These are phyloP conservation scores for Bryconaethiops microstoma DNA, from an alignment of 2,797 vertebrate species.

Conservation along the genomic window DNA sequence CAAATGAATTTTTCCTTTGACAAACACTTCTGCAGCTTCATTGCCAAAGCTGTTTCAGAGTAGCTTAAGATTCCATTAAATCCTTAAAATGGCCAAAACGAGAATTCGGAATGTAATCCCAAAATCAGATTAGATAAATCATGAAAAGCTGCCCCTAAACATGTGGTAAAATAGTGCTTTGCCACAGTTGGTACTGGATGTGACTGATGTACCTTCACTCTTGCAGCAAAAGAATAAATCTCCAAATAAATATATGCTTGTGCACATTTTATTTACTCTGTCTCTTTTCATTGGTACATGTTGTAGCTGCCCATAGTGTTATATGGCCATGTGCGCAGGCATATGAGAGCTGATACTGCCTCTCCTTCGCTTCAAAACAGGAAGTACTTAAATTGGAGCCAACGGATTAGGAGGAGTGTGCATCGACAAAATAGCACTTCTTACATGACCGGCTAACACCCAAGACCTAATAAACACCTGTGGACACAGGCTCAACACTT, in stretches of 20 bases:
- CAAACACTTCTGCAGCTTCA: no score
- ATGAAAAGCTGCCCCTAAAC: no score
- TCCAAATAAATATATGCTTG: no score
- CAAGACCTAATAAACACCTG: slow-evolving; percentile 43
- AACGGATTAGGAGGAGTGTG: slow-evolving; percentile 30
- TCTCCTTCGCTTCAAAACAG: slow-evolving; percentile 57
- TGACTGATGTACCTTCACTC: no score
- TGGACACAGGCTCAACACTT: slow-evolving; percentile 33
- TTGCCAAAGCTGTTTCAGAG: background rate
- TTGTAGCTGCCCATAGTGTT: slow-evolving; percentile 2
- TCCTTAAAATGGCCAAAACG: background rate
- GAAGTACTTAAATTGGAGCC: slow-evolving; percentile 64
- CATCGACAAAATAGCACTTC: slow-evolving; percentile 40
- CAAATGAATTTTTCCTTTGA: background rate
- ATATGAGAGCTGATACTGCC: slow-evolving; percentile 60
- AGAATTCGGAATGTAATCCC: background rate
- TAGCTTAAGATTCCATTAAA: background rate
- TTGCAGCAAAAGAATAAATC: no score
- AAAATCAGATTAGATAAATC: slow-evolving; percentile 3
- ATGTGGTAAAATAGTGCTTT: no score
- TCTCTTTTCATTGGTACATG: background rate
- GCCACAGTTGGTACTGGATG: no score
- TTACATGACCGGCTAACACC: slow-evolving; percentile 45
- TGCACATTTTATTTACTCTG: no score
- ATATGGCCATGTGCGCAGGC: slow-evolving; percentile 57